Percentiles rank a stretch among this genome's conserved stretches.
Conservation (phyloP, 2,888 invertebrate genomes). For the Lepidocyrtinus sp. region DNA sequence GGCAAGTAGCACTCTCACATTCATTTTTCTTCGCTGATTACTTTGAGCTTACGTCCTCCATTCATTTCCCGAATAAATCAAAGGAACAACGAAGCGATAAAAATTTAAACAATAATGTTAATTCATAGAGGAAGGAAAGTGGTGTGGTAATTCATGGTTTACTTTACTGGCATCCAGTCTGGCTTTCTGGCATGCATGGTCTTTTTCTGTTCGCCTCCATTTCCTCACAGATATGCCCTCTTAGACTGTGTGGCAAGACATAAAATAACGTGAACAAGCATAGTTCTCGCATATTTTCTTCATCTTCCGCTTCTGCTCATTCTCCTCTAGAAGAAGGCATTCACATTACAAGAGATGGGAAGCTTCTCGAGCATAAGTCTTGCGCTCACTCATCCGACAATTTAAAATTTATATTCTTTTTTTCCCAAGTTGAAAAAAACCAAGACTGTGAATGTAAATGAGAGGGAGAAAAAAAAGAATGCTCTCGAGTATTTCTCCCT, state of each 20-base stretch:
- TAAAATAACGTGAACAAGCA: constrained; percentile 18
- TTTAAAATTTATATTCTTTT: constrained; percentile 11
- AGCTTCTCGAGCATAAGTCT: constrained; percentile 4
- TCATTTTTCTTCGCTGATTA: not conserved
- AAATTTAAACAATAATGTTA: constrained; percentile 6
- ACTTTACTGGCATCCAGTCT: not conserved
- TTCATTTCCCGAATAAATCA: constrained; percentile 6
- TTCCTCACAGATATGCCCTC: not conserved
- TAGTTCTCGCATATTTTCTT: constrained; percentile 18
- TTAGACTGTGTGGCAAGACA: constrained; percentile 13
- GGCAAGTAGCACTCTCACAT: too few species aligned
- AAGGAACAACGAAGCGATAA: not conserved
- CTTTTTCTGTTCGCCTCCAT: not conserved
- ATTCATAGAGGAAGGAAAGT: constrained; percentile 4
- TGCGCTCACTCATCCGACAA: constrained; percentile 13
- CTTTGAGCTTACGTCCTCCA: not conserved
- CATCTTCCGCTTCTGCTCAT: constrained; percentile 2
- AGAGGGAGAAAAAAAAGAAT: not conserved
- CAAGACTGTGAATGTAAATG: not conserved
- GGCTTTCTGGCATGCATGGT: not conserved
- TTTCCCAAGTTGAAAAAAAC: not conserved
- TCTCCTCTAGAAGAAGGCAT: not conserved
- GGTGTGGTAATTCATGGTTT: constrained; percentile 9
- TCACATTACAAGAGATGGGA: not conserved
- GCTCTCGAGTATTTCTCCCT: too few species aligned